These are phyloP conservation scores for Phalacrocorax brasilianus DNA, from an alignment of 2,113 vertebrate genomes.

Conservation along the genomic window DNA sequence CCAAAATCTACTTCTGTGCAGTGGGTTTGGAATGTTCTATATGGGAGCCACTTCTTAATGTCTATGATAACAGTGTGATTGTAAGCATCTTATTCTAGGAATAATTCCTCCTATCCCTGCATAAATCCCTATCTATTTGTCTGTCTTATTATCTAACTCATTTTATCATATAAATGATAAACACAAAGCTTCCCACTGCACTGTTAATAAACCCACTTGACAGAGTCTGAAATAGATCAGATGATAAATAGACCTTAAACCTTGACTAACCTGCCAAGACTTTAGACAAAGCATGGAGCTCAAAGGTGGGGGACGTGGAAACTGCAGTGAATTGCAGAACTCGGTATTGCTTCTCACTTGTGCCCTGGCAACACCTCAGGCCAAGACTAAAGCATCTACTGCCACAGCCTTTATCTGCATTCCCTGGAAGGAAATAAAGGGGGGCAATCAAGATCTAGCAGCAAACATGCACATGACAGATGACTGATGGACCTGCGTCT, in stretches of 20 bases:
- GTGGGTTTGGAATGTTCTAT: neutral
- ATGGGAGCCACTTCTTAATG: neutral
- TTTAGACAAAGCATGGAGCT: neutral
- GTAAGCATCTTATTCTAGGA: neutral
- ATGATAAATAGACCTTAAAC: neutral
- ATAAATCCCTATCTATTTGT: neutral
- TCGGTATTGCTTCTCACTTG: neutral
- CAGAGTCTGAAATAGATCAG: neutral
- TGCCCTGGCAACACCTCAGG: neutral
- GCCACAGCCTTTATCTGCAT: neutral
- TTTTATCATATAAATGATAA: neutral
- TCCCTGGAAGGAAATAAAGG: neutral
- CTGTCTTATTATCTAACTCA: neutral
- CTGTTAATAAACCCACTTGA: neutral
- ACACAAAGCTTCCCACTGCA: neutral
- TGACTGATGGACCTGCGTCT: neutral
- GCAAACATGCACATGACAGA: neutral
- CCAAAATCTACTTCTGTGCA: neutral
- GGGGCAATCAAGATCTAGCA: neutral
- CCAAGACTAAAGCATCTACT: neutral
- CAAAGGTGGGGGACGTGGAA: neutral
- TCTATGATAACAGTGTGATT: neutral
- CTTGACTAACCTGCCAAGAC: neutral
- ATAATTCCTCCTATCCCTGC: neutral
- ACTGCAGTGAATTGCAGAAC: neutral